Evolutionary conservation across 2,113 vertebrate genomes (phyloP), one percentile per base, ranked within the genome.

Genomic region (Herpetotheres cachinnans): DNA sequence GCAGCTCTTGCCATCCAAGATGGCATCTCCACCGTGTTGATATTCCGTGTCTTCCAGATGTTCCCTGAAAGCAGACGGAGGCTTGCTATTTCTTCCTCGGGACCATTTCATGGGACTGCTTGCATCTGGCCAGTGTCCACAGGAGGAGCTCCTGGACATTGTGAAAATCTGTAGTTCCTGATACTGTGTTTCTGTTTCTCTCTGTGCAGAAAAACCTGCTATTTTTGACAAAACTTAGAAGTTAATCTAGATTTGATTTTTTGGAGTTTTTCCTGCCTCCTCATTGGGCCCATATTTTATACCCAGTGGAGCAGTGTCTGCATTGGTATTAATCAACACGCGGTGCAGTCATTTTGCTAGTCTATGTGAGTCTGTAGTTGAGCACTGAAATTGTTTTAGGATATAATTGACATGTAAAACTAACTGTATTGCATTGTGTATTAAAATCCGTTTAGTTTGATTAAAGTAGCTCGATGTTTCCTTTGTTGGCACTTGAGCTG

Each of bases 51-150:
- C 13, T 82, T 73, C 46, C 56, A 62, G 54, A 55, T 29, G 15
- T 87, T 8, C 16, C 10, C 25, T 66, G 38, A 66, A 61, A 29
- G 12, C 16, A 83, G 38, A 42, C 54, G 58, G 52, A 78, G 27
- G 9, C 25, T 42, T 21, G 5, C 50, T 5, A 13, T 47, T 78
- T 89, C 55, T 81, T 77, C 61, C 58, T 89, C 4, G 25, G n/a
- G 21, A 40, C 66, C 2, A 1, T 59, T 70, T 9, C 0, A 0
- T 4, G 82, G 49, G 26, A 11, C n/a, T 59, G 21, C 19, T 82
- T 78, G 9, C 2, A 1, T 63, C 59, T 82, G 20, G 6, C 13
- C 26, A 18, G 10, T 20, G 55, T 71, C 25, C 13, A 4, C 1
- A 8, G 32, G 16, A 69, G 18, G 4, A 52, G 13, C 18, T 89